Evolutionary conservation across 2,888 invertebrate species (phyloP), one percentile per base, ranked within the genome.

Genomic region (Agrotis puta): DNA sequence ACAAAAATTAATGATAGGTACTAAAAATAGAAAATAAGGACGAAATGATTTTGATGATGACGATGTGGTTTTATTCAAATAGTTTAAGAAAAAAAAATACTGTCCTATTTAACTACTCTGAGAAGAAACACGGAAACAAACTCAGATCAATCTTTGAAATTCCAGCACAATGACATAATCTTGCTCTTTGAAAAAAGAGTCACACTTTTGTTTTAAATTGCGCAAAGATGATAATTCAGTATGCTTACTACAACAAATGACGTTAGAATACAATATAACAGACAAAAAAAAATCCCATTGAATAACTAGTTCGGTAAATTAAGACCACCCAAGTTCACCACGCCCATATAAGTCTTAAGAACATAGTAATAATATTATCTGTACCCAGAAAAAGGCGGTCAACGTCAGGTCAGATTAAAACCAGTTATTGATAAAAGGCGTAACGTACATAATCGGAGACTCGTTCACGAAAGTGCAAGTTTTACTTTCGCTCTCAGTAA

Each of bases 391-490:
- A 74, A 74, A 74, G 2, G 45, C 22, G 64, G 47, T 57, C 62
- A 57, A 22, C 24, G 33, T 3, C 24, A 27, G 54, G 33, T 3
- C 24, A 27, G 54, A 64, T 22, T 7, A 22, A 43, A 68, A 79
- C 75, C 69, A 22, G 70, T 79, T 75, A 47, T 20, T 58, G 43
- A n/a, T 47, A 62, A 50, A 65, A 76, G 61, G 64, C 18, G 13
- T 54, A 53, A 56, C 43, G 18, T 18, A 61, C 47, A 47, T 64
- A 71, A 71, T 47, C 51, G 54, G 9, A 62, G 51, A 22, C 63
- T 54, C 73, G 81, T 79, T 76, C 71, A 82, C 66, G 79, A 89
- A 87, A 89, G 85, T 87, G 85, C 74, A 83, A 88, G 85, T 88
- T 73, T 63, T 71, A 83, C 79, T 88, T 83, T 88, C 82, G 72